Conservation (phyloP, 2,888 invertebrate genomes). For the Nephrotoma guestfalica region DNA sequence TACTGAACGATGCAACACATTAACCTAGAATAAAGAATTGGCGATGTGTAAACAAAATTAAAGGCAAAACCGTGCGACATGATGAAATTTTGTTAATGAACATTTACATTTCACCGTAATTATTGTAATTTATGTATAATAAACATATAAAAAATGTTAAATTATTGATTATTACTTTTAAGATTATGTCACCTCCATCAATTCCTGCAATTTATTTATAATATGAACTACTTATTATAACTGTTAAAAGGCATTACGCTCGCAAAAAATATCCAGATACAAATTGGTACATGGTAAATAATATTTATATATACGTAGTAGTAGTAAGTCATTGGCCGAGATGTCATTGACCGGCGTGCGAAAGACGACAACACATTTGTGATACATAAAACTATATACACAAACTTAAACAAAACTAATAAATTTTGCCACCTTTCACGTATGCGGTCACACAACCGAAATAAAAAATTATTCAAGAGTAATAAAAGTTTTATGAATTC, state of each 20-base stretch:
- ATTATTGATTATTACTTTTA: not conserved
- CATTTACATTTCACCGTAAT: not conserved
- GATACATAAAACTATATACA: not conserved
- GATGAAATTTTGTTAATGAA: not conserved
- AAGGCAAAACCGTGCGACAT: not conserved
- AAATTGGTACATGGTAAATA: not conserved
- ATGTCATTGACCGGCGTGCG: not conserved
- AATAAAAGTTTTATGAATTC: not conserved
- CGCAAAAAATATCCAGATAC: not conserved
- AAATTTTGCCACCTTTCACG: not conserved
- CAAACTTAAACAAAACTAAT: not conserved
- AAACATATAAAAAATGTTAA: not conserved
- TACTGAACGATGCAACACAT: not conserved
- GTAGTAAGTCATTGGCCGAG: not conserved
- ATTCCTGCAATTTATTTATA: not conserved
- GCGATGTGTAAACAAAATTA: not conserved
- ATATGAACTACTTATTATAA: not conserved
- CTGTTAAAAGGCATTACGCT: not conserved
- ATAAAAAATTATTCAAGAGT: not conserved
- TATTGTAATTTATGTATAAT: too few species aligned
- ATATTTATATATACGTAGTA: too few species aligned
- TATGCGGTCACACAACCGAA: not conserved
- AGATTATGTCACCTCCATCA: not conserved
- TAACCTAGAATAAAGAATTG: not conserved
- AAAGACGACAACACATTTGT: too few species aligned